Conservation (phyloP, 2,113 vertebrate species). For the Chaetura pelagica region DNA sequence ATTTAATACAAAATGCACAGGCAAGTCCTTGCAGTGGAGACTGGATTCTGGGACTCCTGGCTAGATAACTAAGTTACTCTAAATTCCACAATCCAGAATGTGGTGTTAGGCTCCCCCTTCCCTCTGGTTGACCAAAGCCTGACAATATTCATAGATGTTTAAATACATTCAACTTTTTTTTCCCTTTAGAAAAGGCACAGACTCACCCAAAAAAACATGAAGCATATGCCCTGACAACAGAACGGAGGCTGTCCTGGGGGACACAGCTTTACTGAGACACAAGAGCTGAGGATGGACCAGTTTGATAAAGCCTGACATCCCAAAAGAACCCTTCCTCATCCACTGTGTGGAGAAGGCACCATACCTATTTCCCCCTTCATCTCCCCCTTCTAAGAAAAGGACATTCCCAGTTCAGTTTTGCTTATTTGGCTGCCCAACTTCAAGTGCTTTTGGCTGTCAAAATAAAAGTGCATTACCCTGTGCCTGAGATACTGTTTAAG, state of each 20-base stretch:
- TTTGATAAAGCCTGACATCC: background rate
- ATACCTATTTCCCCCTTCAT: background rate
- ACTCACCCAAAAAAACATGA: background rate
- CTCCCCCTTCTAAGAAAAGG: background rate
- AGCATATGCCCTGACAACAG: background rate
- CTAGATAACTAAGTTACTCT: background rate
- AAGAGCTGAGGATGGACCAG: background rate
- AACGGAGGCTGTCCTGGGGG: background rate
- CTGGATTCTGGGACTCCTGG: background rate
- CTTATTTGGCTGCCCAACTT: background rate
- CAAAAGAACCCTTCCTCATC: background rate
- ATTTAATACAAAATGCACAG: conserved; percentile 29
- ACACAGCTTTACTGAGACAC: background rate
- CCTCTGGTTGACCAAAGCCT: background rate
- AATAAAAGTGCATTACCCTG: background rate
- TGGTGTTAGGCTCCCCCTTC: background rate
- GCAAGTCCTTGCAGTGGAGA: background rate
- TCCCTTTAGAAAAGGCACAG: background rate
- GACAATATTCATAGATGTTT: background rate
- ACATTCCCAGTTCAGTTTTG: background rate
- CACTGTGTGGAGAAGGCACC: background rate
- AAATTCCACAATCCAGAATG: background rate
- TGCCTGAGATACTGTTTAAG: background rate
- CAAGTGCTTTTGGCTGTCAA: background rate
- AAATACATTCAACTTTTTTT: background rate